These are phyloP conservation scores for Cettia cetti DNA, from an alignment of 2,113 vertebrate genomes.

Conservation along the genomic window DNA sequence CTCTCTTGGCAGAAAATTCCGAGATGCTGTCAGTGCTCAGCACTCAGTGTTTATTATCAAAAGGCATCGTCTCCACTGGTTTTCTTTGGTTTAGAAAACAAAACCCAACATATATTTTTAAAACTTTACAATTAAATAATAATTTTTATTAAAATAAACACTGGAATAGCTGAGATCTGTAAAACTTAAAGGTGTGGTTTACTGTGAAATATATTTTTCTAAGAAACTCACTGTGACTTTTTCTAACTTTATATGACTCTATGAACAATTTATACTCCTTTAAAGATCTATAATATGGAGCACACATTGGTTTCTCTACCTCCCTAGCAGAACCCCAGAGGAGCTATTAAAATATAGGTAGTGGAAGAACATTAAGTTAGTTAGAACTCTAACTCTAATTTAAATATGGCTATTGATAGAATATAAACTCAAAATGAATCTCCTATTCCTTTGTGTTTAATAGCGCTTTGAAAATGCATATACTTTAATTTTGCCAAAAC, in stretches of 20 bases:
- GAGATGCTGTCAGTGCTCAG: neutral
- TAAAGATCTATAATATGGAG: neutral
- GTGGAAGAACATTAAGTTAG: neutral
- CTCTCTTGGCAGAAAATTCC: neutral
- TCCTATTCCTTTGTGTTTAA: neutral
- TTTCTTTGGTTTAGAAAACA: neutral
- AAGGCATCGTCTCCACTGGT: neutral
- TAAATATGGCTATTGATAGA: neutral
- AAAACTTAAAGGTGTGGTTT: neutral
- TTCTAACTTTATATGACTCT: neutral
- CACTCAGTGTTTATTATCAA: neutral
- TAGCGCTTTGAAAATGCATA: neutral
- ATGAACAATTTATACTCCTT: neutral
- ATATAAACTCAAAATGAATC: neutral
- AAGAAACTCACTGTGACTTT: neutral
- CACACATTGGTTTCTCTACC: neutral
- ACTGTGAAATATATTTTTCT: neutral
- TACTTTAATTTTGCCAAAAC: slow-evolving; percentile 7
- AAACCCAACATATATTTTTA: neutral
- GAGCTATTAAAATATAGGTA: neutral
- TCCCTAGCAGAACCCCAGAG: neutral
- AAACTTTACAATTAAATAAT: neutral
- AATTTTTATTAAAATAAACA: neutral
- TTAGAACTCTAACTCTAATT: neutral
- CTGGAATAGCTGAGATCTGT: neutral